Conservation (phyloP, 2,113 vertebrate genomes). For the Ochotona curzoniae region DNA sequence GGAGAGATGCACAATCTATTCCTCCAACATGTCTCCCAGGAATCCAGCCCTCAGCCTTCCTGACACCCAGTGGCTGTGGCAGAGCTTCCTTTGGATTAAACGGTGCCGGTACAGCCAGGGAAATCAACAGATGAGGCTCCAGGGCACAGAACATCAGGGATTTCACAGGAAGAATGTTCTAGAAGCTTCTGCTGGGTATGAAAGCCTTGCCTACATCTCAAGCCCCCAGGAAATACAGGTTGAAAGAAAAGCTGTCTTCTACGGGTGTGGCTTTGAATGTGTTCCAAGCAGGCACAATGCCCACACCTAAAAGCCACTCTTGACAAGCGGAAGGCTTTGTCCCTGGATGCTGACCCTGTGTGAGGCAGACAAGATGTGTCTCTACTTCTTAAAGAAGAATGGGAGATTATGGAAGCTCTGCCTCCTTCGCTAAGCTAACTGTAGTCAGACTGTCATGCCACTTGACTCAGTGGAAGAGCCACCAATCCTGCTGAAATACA, state of each 20-base stretch:
- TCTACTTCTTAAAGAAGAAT: background rate
- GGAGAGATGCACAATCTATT: background rate
- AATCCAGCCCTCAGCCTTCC: background rate
- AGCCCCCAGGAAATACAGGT: background rate
- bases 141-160: background rate
- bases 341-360: no score
- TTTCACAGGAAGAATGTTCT: constrained; percentile 10
- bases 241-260: background rate
- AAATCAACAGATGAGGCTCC: background rate
- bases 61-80: background rate
- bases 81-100: background rate
- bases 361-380: background rate
- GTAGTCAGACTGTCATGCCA: background rate
- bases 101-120: background rate
- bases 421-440: background rate
- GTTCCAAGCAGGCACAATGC: no score
- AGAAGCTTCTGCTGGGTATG: background rate
- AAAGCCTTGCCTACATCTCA: background rate
- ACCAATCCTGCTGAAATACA: background rate
- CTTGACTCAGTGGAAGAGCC: background rate
- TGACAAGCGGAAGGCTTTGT: no score
- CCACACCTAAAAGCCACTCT: no score
- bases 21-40: background rate
- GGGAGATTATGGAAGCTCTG: background rate
- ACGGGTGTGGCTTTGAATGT: background rate